Evolutionary conservation across 2,113 vertebrate species (phyloP), one percentile per base, ranked within the genome.

Genomic region (Pseudonaja textilis): DNA sequence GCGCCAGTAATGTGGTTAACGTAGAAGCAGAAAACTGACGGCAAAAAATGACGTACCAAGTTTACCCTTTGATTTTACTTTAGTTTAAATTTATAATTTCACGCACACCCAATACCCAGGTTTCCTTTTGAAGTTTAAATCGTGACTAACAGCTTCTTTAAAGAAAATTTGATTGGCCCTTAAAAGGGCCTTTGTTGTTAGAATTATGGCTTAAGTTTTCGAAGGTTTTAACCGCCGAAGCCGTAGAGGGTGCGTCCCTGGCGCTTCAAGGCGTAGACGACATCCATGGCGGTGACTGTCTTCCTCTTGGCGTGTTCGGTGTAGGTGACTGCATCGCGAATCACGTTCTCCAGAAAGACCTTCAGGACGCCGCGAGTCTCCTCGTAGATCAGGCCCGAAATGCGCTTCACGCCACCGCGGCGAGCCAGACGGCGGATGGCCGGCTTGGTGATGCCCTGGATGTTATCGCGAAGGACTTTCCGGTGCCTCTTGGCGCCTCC

Each of bases 81-180:
- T 59, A 61, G 0, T 10, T 26, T 29, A 14, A 14, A 11, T 52
- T 52, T 52, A 52, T 52, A 52, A 52, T 52, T 64, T 5, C 1
- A n/a, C 11, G 1, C 50, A 2, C 11, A 0, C 9, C 10, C 10
- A 39, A 8, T 0, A 8, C 16, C 16, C 2, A 18, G 16, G 1
- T 39, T 22, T 39, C 6, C 0, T 47, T 12, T 47, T 3, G 25
- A 50, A 25, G 3, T 29, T 14, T 16, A 12, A 25, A 87, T 45
- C 10, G 45, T 29, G 10, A 50, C 45, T 12, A 54, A 2, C 56
- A 55, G 34, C 29, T 26, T 7, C 88, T 91, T 39, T 16, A 6
- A 0, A 0, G 23, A 45, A 2, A 85, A 29, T 0, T 2, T 93
- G 23, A 47, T 87, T 89, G 90, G 93, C 45, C 93, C 90, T 89